Evolutionary conservation across 92 coral and sea anemone species (phyloP).

Genomic region (Blastomussa wellsi): DNA sequence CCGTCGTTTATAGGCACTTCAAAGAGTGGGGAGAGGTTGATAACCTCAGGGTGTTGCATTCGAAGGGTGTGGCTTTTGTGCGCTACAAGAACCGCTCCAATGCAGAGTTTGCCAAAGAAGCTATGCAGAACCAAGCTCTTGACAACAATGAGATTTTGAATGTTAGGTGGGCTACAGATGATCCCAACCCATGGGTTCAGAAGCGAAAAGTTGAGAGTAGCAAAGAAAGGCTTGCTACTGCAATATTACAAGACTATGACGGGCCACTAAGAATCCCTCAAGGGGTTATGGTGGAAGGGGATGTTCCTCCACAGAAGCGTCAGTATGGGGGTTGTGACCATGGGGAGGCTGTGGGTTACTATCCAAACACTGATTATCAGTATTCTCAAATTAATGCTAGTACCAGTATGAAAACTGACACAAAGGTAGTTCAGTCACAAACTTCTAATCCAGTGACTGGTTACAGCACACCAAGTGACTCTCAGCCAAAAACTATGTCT

Average conservation of each 20-base stretch:
- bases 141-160: constrained; percentile 71
- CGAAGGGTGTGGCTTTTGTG: constrained; percentile 82
- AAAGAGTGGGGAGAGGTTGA: constrained; percentile 84
- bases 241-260: constrained; percentile 33
- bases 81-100: constrained; percentile 74
- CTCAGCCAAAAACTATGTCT: constrained; percentile 75
- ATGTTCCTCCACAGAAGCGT: constrained; percentile 33
- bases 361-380: constrained; percentile 80
- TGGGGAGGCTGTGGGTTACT: constrained; percentile 63
- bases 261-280: constrained; percentile 23
- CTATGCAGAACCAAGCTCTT: constrained; percentile 82
- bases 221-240: constrained; percentile 53
- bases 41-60: constrained; percentile 66
- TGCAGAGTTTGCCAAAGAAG: constrained; percentile 87
- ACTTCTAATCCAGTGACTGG: neutral
- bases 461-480: constrained; percentile 9
- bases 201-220: constrained; percentile 52
- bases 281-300: neutral
- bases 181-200: constrained; percentile 81
- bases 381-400: constrained; percentile 15
- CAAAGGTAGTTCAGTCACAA: neutral
- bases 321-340: constrained; percentile 16
- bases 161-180: constrained; percentile 83
- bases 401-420: neutral
- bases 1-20: constrained; percentile 69